A percentile compares a stretch with the other conserved stretches of the same genome.
phyloP scores from a whole-genome alignment of 2,113 vertebrate genomes.

The Hiodon alosoides region DNA sequence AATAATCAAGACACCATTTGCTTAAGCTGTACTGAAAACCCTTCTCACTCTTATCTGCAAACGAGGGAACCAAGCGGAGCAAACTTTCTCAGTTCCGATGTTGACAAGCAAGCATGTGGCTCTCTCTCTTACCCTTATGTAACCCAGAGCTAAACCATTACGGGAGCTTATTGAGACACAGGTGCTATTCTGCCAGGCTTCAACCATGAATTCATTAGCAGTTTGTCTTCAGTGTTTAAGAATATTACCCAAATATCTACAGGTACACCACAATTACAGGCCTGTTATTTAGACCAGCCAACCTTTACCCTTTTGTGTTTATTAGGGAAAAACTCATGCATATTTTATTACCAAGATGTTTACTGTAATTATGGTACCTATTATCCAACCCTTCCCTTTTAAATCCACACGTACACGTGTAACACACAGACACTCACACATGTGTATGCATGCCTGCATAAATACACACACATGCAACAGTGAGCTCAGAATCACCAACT shows the following conservation, averaged over 20 bases:
- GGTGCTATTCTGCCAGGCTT: too few relatives aligned
- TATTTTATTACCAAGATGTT: constrained; percentile 39
- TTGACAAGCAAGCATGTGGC: neutral
- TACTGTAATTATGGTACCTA: constrained; percentile 54
- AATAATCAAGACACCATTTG: too few relatives aligned
- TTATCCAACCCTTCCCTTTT: constrained; percentile 38
- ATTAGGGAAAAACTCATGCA: constrained; percentile 54
- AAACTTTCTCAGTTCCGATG: neutral
- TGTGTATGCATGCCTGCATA: constrained; percentile 21
- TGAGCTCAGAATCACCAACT: neutral
- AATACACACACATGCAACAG: constrained; percentile 20
- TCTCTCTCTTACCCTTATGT: neutral
- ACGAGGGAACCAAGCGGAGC: neutral
- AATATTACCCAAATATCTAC: constrained; percentile 28
- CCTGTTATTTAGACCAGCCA: constrained; percentile 44
- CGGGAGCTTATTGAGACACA: too few relatives aligned
- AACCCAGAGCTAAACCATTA: constrained; percentile 4
- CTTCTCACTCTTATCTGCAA: too few relatives aligned
- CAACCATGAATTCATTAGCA: neutral
- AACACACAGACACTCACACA: neutral
- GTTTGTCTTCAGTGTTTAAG: neutral
- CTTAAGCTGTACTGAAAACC: too few relatives aligned
- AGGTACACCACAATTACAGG: constrained; percentile 58
- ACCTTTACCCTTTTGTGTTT: constrained; percentile 56
- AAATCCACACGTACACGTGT: neutral